Evolutionary conservation across 2,888 invertebrate species (phyloP).

Genomic region (Drosophila affinis): DNA sequence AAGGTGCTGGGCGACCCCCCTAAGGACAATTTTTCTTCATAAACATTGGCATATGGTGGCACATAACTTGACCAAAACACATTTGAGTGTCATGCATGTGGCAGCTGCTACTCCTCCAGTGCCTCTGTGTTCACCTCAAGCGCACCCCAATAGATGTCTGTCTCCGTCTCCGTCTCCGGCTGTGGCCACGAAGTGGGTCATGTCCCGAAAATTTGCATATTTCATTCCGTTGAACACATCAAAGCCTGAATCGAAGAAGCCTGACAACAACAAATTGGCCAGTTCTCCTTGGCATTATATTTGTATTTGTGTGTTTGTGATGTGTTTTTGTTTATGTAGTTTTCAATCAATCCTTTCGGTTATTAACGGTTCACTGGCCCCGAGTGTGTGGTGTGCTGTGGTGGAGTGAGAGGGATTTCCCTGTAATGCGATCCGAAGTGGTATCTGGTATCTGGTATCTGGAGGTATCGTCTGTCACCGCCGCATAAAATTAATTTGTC

Average conservation of each 20-base stretch:
- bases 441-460: slow-evolving; percentile 17
- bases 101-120: slow-evolving; percentile 22
- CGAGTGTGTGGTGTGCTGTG: not conserved
- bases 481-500: slow-evolving; percentile 37
- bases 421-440: slow-evolving; percentile 28
- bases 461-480: slow-evolving; percentile 28
- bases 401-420: not conserved
- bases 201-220: slow-evolving; percentile 51
- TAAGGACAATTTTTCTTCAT: slow-evolving; percentile 56
- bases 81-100: slow-evolving; percentile 47
- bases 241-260: slow-evolving; percentile 14
- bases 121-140: slow-evolving; percentile 17
- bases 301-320: slow-evolving; percentile 16
- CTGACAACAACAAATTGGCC: slow-evolving; percentile 9
- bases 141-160: slow-evolving; percentile 31
- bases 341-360: slow-evolving; percentile 52
- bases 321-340: slow-evolving; percentile 26
- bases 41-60: slow-evolving; percentile 42
- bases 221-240: slow-evolving; percentile 24
- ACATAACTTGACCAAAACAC: slow-evolving; percentile 43
- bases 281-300: not conserved
- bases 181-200: slow-evolving; percentile 28
- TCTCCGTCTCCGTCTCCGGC: slow-evolving; percentile 9
- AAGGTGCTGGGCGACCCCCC: slow-evolving; percentile 5
- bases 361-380: slow-evolving; percentile 55